Conservation (phyloP, 2,888 invertebrate species). For the Frankliniella intonsa region DNA sequence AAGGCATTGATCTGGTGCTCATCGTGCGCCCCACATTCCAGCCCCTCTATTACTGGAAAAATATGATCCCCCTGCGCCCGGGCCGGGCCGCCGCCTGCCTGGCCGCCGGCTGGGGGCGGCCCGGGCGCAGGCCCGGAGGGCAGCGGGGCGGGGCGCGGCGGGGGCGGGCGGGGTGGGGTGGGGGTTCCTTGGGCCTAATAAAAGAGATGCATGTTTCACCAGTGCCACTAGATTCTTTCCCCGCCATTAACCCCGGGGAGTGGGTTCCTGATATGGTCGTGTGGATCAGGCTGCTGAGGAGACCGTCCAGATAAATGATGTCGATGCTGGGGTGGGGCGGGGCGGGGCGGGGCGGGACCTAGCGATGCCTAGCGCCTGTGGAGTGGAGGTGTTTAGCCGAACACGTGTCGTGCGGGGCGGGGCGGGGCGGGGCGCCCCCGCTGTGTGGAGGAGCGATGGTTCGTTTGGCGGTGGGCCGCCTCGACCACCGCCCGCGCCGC, state of each 20-base stretch:
- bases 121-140: not conserved
- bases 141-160: not conserved
- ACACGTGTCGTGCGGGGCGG: too few species aligned
- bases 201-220: constrained; percentile 26
- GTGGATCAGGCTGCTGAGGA: not conserved
- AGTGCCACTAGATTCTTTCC: constrained; percentile 22
- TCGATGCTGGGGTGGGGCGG: not conserved
- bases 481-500: too few species aligned
- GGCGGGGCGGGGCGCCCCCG: too few species aligned
- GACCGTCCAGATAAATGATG: constrained; percentile 1
- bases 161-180: not conserved
- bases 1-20: not conserved
- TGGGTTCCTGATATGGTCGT: constrained; percentile 19
- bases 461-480: too few species aligned
- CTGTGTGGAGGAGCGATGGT: too few species aligned
- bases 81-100: not conserved
- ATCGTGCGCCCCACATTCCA: not conserved
- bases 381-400: too few species aligned
- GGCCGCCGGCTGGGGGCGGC: too few species aligned
- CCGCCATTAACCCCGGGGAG: not conserved
- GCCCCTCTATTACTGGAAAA: constrained; percentile 20
- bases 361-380: too few species aligned
- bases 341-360: not conserved
- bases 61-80: not conserved
- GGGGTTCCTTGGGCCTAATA: not conserved